Base-by-base conservation (phyloP, 2,797 vertebrate genomes). In the Margarornis squamiger region DNA sequence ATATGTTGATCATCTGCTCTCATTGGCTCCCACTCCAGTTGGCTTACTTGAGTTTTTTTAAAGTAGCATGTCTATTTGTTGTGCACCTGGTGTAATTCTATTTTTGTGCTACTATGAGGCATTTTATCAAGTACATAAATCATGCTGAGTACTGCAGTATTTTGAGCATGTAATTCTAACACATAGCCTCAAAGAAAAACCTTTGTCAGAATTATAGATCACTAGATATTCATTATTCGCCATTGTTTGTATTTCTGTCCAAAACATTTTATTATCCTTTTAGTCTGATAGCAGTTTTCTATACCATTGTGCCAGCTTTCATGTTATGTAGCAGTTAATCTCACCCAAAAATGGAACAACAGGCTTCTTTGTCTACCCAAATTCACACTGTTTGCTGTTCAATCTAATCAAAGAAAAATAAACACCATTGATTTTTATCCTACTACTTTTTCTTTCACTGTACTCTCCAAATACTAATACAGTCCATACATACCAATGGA, bases 261-360 rank as follows among this genome's bases (percentile, higher is more conserved):
- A 76, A 92, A 93, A 74, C 70, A 88, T 61, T 97, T 92, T 82
- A 92, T 90, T 96, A 90, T 88, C 73, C 73, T 85, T 94, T 93
- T 82, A 93, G 63, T 81, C 59, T 88, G 83, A 85, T 65, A 73
- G 76, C 63, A 74, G 57, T 90, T 96, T 95, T 90, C 79, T 76
- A 86, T 63, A 79, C 30, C 63, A 85, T 39, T 86, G 73, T 93
- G 70, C 38, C 81, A 91, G 67, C 74, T 72, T 94, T 88, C 54
- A 45, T 63, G 52, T 67, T 87, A 80, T 29, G 89, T 86, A 78
- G 87, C 73, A 86, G 83, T 85, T 92, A 83, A 84, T 92, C 72
- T 91, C 49, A 52, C 57, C 62, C 58, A 30, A 83, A 94, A 91
- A 83, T 41, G 32, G 66, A 96, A 79, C 78, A 77, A 78, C 43